Conservation (phyloP, 2,113 vertebrate species). For the Lathamus discolor region DNA sequence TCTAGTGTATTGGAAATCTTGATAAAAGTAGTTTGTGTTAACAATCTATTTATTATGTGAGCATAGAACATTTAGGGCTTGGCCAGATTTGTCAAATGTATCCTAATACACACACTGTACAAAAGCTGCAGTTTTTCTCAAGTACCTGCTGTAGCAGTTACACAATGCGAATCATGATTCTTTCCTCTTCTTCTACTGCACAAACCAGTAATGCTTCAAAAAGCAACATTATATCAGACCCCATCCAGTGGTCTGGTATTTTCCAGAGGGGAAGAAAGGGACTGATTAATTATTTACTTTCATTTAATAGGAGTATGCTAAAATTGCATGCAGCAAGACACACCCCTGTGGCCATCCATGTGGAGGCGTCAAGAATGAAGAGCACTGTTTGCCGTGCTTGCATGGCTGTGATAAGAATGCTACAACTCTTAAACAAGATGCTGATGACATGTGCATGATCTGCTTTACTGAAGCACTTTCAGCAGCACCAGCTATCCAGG, state of each 20-base stretch:
- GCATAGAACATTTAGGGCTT: neutral
- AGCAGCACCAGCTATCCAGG: conserved; percentile 96
- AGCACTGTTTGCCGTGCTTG: conserved; percentile 90
- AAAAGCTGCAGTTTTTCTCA: neutral
- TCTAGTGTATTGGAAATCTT: neutral
- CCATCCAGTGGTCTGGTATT: neutral
- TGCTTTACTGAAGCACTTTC: conserved; percentile 98
- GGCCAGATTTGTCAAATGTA: neutral
- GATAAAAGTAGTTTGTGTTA: neutral
- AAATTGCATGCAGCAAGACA: conserved; percentile 94
- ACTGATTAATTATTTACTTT: neutral
- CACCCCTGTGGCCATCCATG: conserved; percentile 94
- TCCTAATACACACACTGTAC: neutral
- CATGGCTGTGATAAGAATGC: conserved; percentile 93
- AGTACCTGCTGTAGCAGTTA: neutral
- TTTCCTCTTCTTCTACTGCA: neutral
- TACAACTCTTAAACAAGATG: conserved; percentile 91
- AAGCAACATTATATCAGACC: neutral
- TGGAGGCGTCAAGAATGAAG: conserved; percentile 95
- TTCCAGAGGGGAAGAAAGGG: neutral
- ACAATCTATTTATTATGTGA: neutral
- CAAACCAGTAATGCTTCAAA: neutral
- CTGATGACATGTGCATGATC: conserved; percentile 99
- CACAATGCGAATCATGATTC: neutral
- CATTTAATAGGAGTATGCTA: conserved; percentile 88